phyloP scores from a whole-genome alignment of 2,113 vertebrate species.

The Python bivittatus region DNA sequence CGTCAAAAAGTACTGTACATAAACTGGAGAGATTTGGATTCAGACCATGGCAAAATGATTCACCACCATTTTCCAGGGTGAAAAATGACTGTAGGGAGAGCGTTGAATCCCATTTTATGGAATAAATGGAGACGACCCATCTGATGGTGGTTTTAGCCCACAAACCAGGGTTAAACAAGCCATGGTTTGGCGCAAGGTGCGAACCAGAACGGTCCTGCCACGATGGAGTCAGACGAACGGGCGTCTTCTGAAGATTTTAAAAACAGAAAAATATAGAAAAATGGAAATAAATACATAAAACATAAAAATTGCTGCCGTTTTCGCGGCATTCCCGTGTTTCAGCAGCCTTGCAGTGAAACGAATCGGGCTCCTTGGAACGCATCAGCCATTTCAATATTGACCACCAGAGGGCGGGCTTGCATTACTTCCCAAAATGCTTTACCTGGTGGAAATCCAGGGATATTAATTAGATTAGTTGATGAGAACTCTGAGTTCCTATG shows the following conservation, averaged over 20 bases:
- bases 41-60: neutral
- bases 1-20: neutral
- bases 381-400: neutral
- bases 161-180: neutral
- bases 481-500: neutral
- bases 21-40: too few species aligned
- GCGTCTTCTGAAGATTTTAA: neutral
- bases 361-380: neutral
- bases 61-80: neutral
- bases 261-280: neutral
- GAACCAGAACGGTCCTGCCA: neutral
- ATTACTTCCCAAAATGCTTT: neutral
- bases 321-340: neutral
- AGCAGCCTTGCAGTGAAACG: neutral
- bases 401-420: neutral
- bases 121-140: neutral
- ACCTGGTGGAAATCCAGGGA: neutral
- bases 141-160: neutral
- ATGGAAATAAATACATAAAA: neutral
- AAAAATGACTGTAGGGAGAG: neutral
- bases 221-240: neutral
- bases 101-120: neutral
- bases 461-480: neutral
- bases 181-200: neutral
- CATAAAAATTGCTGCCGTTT: neutral